Evolutionary conservation across 2,797 vertebrate genomes (phyloP).

Genomic region (Enteromius anoplus): DNA sequence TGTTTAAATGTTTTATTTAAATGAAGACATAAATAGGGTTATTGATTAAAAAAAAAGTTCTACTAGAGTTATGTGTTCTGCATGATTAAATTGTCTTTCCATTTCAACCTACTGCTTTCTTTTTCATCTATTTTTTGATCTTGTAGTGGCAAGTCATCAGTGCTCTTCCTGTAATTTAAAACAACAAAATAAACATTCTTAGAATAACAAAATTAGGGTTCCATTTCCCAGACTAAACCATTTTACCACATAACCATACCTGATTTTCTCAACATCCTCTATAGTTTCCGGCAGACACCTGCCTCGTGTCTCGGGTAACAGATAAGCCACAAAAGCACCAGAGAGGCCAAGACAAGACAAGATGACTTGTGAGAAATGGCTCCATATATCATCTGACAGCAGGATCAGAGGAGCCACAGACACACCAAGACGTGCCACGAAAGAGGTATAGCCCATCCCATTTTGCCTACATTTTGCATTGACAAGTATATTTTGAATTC

Average conservation of each 20-base stretch:
- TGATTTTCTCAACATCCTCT: slow-evolving; percentile 82
- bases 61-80: slow-evolving; percentile 1
- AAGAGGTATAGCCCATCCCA: slow-evolving; percentile 84
- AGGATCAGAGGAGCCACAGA: slow-evolving; percentile 83
- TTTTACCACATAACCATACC: slow-evolving; percentile 57
- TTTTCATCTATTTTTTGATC: neutral
- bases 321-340: slow-evolving; percentile 73
- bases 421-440: slow-evolving; percentile 82
- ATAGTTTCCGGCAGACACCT: slow-evolving; percentile 82
- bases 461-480: slow-evolving; percentile 81
- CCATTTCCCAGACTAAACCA: neutral
- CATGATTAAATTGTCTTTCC: neutral
- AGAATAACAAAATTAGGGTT: neutral
- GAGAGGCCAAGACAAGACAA: slow-evolving; percentile 75
- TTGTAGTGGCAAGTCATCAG: neutral
- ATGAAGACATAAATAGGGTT: neutral
- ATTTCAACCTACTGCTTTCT: neutral
- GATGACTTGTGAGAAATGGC: slow-evolving; percentile 74
- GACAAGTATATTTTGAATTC: neutral
- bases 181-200: neutral
- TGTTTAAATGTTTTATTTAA: neutral
- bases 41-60: neutral
- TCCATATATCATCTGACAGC: slow-evolving; percentile 84
- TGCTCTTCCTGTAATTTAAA: slow-evolving; percentile 9
- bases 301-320: slow-evolving; percentile 84